phyloP scores from a whole-genome alignment of 2,797 vertebrate species.

The Acrossocheilus fasciatus region DNA sequence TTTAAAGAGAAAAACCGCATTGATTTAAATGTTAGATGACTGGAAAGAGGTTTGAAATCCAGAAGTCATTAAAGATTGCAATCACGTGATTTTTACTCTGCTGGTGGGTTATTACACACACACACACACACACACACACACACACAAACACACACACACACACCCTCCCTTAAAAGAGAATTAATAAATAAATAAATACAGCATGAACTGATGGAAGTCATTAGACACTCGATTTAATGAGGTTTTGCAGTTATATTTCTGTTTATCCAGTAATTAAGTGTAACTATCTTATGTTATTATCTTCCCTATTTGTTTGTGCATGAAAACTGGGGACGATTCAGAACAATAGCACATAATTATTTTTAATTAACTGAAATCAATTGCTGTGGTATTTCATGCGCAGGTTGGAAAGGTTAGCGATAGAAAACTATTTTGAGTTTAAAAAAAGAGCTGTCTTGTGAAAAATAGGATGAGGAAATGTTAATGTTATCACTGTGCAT shows the following conservation, averaged over 20 bases:
- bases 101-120: background rate
- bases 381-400: background rate
- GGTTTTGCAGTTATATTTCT: constrained; percentile 31
- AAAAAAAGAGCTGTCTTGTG: background rate
- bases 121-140: background rate
- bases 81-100: background rate
- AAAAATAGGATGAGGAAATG: background rate
- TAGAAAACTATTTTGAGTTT: background rate
- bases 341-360: constrained; percentile 34
- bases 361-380: constrained; percentile 38
- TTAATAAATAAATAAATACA: constrained; percentile 34
- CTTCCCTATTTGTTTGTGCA: constrained; percentile 41
- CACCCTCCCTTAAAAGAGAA: background rate
- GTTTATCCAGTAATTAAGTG: constrained; percentile 49
- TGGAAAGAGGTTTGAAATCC: constrained; percentile 8
- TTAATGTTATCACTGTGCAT: background rate
- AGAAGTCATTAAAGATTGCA: constrained; percentile 38
- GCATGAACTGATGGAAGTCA: constrained; percentile 36
- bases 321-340: constrained; percentile 37
- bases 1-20: constrained; percentile 58
- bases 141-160: background rate
- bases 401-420: constrained; percentile 15
- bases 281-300: constrained; percentile 44
- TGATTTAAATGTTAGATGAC: constrained; percentile 57
- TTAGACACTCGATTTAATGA: constrained; percentile 41